Percentiles rank a stretch among this genome's conserved stretches.
Conservation (phyloP, 1,140 invertebrate genomes). For the Drosophila subobscura region DNA sequence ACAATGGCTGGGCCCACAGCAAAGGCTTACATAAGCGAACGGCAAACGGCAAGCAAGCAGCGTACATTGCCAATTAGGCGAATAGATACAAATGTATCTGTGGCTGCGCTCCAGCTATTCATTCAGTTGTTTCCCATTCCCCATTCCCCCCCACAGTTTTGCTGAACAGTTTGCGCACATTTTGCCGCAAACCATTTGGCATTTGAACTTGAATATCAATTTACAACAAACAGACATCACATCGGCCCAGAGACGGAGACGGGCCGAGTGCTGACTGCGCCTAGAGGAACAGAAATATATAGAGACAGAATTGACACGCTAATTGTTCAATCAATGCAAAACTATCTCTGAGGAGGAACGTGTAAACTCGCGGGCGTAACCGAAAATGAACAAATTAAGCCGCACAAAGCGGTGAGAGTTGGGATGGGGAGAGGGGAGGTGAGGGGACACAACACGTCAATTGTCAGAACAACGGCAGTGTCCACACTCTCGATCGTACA, state of each 20-base stretch:
- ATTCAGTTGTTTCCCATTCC: no score
- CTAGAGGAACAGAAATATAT: constrained; percentile 17
- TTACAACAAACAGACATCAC: constrained; percentile 60
- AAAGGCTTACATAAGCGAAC: constrained; percentile 66
- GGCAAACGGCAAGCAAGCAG: constrained; percentile 18
- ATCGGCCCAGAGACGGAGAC: constrained; percentile 1
- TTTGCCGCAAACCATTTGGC: constrained; percentile 78
- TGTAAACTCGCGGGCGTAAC: constrained; percentile 60
- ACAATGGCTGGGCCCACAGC: constrained; percentile 57
- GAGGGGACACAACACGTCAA: constrained; percentile 28
- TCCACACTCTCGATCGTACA: constrained; percentile 15
- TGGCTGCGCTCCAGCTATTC: constrained; percentile 42
- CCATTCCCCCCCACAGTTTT: constrained; percentile 15
- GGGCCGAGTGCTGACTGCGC: background rate
- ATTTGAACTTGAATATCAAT: constrained; percentile 82
- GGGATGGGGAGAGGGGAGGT: no score
- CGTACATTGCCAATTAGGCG: constrained; percentile 62
- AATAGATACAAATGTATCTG: constrained; percentile 67
- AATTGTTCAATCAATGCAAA: constrained; percentile 81
- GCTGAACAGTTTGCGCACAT: constrained; percentile 65
- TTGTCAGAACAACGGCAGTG: constrained; percentile 49
- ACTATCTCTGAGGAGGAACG: constrained; percentile 54
- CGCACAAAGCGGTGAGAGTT: constrained; percentile 20
- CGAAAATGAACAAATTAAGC: constrained; percentile 59
- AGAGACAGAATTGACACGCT: constrained; percentile 67